A percentile compares a stretch with the other conserved stretches of the same genome.
Conservation (phyloP, 2,113 vertebrate species). For the Caracal caracal region DNA sequence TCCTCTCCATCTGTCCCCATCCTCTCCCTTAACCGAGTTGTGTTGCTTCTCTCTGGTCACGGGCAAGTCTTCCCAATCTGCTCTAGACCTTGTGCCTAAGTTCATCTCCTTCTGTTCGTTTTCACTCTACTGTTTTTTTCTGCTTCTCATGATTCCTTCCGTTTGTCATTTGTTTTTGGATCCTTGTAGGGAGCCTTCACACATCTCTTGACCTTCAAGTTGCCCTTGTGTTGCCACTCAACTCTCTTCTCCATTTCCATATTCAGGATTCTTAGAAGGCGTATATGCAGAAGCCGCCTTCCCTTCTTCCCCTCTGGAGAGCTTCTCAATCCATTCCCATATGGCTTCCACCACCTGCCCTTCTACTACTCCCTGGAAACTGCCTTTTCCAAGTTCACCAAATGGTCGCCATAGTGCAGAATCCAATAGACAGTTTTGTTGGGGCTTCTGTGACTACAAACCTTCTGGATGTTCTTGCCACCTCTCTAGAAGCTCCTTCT, state of each 20-base stretch:
- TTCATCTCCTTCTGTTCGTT: background rate
- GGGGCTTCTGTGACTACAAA: background rate
- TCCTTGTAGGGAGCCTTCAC: background rate
- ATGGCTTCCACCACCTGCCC: too few relatives aligned
- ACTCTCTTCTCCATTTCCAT: background rate
- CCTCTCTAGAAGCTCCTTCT: background rate
- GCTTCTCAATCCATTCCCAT: background rate
- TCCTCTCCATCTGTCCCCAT: rapidly evolving
- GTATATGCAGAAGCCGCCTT: background rate
- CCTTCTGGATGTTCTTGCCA: background rate
- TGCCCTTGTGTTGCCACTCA: background rate
- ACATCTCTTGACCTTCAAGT: background rate
- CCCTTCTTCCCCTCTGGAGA: background rate
- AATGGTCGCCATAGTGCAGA: background rate
- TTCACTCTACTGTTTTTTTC: background rate
- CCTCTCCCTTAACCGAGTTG: rapidly evolving
- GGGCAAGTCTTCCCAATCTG: background rate
- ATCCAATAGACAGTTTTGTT: background rate
- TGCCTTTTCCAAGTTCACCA: background rate
- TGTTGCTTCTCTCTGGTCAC: background rate
- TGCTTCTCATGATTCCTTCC: background rate
- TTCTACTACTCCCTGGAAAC: background rate
- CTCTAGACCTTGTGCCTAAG: background rate
- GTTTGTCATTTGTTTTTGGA: background rate
- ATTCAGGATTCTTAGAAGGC: background rate